phyloP scores from a whole-genome alignment of 2,113 vertebrate species.

The Struthio camelus region DNA sequence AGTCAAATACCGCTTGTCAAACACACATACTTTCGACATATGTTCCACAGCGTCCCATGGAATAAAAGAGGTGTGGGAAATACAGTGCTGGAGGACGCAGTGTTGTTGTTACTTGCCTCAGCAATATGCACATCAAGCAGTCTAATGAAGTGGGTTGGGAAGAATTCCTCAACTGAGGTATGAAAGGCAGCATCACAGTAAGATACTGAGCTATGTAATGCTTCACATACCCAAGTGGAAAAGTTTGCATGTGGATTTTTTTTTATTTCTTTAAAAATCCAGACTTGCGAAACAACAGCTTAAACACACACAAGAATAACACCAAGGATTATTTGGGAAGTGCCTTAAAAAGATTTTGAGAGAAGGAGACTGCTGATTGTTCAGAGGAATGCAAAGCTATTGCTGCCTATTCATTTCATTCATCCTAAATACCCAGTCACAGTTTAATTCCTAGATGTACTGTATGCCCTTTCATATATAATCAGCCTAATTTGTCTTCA shows the following conservation, averaged over 20 bases:
- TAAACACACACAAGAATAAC: background rate
- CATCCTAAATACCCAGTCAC: conserved; percentile 18
- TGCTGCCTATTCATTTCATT: conserved; percentile 55
- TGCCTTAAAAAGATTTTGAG: conserved; percentile 1
- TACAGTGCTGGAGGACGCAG: background rate
- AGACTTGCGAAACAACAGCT: background rate
- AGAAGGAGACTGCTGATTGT: conserved; percentile 11
- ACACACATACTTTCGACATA: background rate
- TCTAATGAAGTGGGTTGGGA: background rate
- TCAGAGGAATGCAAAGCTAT: conserved; percentile 30
- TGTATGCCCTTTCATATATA: conserved; percentile 44
- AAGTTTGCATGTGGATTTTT: background rate
- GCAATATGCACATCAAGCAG: background rate
- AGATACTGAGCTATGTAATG: background rate
- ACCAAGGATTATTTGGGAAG: conserved; percentile 22
- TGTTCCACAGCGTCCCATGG: background rate
- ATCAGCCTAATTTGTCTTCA: conserved; percentile 57
- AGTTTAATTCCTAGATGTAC: conserved; percentile 55
- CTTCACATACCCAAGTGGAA: background rate
- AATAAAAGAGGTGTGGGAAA: background rate
- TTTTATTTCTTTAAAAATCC: background rate
- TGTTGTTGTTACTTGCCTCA: background rate
- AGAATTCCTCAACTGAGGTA: background rate
- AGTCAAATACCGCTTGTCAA: conserved; percentile 18
- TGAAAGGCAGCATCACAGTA: background rate